Percentiles rank a stretch among this genome's conserved stretches.
phyloP scores from a whole-genome alignment of 2,113 vertebrate genomes.

The Gasterosteus nipponicus region DNA sequence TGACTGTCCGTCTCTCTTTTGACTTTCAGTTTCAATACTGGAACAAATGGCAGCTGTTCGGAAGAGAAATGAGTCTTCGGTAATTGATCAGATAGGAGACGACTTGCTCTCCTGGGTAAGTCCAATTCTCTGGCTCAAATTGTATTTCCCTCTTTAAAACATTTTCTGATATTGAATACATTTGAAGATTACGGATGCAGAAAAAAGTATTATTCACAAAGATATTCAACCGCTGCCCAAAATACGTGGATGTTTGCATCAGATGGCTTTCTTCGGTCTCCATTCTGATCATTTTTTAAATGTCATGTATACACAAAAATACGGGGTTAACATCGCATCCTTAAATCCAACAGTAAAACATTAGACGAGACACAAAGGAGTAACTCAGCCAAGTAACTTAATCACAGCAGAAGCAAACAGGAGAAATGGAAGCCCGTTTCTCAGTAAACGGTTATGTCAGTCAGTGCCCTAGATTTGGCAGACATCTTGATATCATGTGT shows the following conservation, averaged over 20 bases:
- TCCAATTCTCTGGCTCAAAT: constrained; percentile 59
- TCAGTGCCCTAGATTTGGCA: constrained; percentile 52
- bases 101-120: constrained; percentile 96
- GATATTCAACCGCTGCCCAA: constrained; percentile 46
- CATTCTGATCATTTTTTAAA: constrained; percentile 27
- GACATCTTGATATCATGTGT: constrained; percentile 42
- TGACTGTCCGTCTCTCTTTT: constrained; percentile 30
- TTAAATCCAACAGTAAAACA: neutral
- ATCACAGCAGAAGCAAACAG: constrained; percentile 12
- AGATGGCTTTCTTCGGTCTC: constrained; percentile 24
- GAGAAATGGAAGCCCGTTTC: constrained; percentile 8
- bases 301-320: neutral
- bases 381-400: neutral
- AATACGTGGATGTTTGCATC: constrained; percentile 9
- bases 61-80: constrained; percentile 93
- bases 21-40: constrained; percentile 86
- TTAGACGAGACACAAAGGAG: constrained; percentile 4
- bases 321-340: neutral
- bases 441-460: constrained; percentile 47
- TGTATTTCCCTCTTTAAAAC: constrained; percentile 54
- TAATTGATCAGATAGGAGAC: constrained; percentile 95
- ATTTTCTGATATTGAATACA: constrained; percentile 50
- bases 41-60: constrained; percentile 94
- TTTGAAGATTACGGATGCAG: constrained; percentile 60
- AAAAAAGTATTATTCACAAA: constrained; percentile 26